A percentile compares a stretch with the other conserved stretches of the same genome.
These are phyloP conservation scores for Campaea margaritaria DNA, from an alignment of 2,888 invertebrate species.

Conservation along the genomic window DNA sequence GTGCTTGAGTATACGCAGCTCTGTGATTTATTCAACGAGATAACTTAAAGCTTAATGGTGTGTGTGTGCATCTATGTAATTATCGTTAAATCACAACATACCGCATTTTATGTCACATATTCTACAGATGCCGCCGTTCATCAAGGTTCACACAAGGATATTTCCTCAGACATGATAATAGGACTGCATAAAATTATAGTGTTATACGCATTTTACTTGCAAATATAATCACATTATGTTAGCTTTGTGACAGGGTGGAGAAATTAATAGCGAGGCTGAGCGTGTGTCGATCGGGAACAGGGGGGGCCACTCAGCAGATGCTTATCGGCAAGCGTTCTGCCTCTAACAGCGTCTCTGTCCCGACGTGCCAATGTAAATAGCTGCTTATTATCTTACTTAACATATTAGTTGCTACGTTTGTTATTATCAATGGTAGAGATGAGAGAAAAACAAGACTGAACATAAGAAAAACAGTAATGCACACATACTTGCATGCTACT, in stretches of 20 bases:
- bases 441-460: not conserved
- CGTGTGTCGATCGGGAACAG: constrained; percentile 74
- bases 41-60: too few relatives aligned
- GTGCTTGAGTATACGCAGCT: too few relatives aligned
- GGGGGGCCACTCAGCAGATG: constrained; percentile 84
- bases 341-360: constrained; percentile 57
- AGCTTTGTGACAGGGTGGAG: constrained; percentile 78
- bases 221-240: constrained; percentile 82
- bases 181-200: constrained; percentile 64
- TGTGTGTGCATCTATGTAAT: not conserved
- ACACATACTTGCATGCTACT: too few relatives aligned
- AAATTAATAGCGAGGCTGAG: constrained; percentile 81
- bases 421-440: constrained; percentile 13
- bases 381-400: constrained; percentile 51
- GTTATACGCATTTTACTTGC: constrained; percentile 75
- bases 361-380: constrained; percentile 55
- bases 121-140: constrained; percentile 43
- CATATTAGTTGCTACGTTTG: constrained; percentile 39
- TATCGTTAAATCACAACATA: constrained; percentile 26
- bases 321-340: constrained; percentile 77
- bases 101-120: constrained; percentile 43
- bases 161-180: constrained; percentile 58
- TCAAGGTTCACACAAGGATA: constrained; percentile 55
- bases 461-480: too few relatives aligned
- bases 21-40: not conserved